Conservation (phyloP, 2,797 vertebrate species). For the Zenarchopterus dispar region DNA sequence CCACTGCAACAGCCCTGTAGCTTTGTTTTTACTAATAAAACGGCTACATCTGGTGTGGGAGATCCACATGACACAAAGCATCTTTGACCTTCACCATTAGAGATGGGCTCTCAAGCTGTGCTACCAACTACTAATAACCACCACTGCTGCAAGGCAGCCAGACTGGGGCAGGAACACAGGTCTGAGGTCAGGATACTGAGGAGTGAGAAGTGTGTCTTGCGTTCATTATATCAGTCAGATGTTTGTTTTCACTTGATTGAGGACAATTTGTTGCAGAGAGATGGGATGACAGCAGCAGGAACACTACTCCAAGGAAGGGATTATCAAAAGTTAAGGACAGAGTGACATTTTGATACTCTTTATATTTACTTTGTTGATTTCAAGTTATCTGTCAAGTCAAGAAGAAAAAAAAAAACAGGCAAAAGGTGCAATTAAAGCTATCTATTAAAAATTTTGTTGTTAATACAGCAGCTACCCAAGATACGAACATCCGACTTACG, state of each 20-base stretch:
- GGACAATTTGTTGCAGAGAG: background rate
- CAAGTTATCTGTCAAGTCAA: background rate
- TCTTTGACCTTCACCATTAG: background rate
- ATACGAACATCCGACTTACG: too few species aligned
- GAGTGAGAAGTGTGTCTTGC: background rate
- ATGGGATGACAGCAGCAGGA: background rate
- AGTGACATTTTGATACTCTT: background rate
- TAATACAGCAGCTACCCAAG: too few species aligned
- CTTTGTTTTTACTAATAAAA: background rate
- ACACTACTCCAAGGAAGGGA: too few species aligned
- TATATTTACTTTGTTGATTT: background rate
- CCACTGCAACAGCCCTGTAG: background rate
- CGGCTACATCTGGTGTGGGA: slow-evolving; percentile 1
- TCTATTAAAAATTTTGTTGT: background rate
- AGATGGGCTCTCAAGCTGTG: slow-evolving; percentile 9
- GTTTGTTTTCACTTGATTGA: background rate
- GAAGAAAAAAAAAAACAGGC: background rate
- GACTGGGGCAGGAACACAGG: background rate
- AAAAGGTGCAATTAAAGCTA: background rate
- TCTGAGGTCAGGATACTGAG: slow-evolving; percentile 6
- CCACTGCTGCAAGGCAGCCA: background rate
- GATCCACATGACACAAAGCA: background rate
- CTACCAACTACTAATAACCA: background rate
- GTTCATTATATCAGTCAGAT: too few species aligned
- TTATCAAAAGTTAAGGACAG: background rate